phyloP scores from a whole-genome alignment of 1,140 invertebrate genomes.

The Temnothorax curvispinosus region DNA sequence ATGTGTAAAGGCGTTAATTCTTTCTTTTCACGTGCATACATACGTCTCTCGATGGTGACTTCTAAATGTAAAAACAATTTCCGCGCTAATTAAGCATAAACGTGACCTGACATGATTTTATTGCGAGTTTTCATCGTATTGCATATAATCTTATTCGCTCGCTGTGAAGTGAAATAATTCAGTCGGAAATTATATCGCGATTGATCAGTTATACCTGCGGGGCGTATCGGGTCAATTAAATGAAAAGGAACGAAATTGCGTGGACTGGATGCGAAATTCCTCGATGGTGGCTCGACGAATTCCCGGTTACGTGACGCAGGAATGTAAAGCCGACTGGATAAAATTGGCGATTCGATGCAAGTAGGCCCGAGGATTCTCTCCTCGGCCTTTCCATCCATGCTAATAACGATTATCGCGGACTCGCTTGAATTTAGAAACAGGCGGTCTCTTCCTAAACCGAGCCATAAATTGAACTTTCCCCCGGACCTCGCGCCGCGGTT shows the following conservation, averaged over 20 bases:
- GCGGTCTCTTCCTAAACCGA: slow-evolving; percentile 67
- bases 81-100: neutral
- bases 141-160: neutral
- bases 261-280: neutral
- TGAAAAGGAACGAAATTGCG: slow-evolving; percentile 1
- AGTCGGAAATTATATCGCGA: neutral
- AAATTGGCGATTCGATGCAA: slow-evolving; percentile 57
- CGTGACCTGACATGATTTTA: neutral
- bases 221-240: neutral
- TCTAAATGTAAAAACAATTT: slow-evolving; percentile 2
- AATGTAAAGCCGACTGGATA: neutral
- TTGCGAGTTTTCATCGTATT: neutral
- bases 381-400: slow-evolving; percentile 60
- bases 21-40: neutral
- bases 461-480: slow-evolving; percentile 77
- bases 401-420: slow-evolving; percentile 63
- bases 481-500: slow-evolving; percentile 21
- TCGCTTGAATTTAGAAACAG: slow-evolving; percentile 66
- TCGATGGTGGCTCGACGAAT: neutral
- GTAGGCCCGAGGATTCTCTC: slow-evolving; percentile 48
- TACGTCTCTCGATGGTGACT: neutral
- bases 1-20: slow-evolving; percentile 22
- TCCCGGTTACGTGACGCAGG: neutral
- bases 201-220: neutral
- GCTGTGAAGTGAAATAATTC: neutral